These are phyloP conservation scores for Aporrectodea caliginosa DNA, from an alignment of 1,140 invertebrate species.

Conservation along the genomic window DNA sequence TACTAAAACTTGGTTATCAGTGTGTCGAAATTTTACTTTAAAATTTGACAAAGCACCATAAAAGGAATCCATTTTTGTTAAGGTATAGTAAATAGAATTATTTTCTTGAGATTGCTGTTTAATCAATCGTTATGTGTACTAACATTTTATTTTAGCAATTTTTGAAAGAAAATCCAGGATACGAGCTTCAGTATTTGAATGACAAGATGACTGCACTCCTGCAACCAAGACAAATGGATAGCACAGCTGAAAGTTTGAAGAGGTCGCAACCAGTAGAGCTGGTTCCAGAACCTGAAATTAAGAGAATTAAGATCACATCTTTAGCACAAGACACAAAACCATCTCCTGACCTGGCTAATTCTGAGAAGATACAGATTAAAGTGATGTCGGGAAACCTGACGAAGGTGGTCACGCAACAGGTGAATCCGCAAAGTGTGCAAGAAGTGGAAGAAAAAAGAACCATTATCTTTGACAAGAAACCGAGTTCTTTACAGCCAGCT, in stretches of 20 bases:
- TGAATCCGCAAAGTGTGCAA: neutral
- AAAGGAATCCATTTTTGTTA: no score
- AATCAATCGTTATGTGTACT: no score
- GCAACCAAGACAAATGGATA: neutral
- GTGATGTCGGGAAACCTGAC: neutral
- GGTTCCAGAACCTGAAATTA: neutral
- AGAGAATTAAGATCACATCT: neutral
- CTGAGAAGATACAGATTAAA: neutral
- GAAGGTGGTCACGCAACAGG: neutral
- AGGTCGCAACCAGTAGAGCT: neutral
- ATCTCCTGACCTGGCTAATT: neutral
- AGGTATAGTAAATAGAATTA: no score
- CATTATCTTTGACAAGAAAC: neutral
- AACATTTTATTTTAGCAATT: neutral
- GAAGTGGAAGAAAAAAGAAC: neutral
- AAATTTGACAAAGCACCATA: no score
- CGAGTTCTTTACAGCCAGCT: neutral
- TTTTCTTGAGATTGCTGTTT: no score
- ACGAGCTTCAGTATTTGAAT: neutral
- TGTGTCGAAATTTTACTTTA: no score
- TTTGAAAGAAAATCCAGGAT: neutral
- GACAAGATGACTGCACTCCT: neutral
- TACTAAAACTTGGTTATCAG: no score
- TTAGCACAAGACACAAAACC: neutral
- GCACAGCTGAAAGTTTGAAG: neutral